Conservation (phyloP, 2,888 invertebrate genomes). For the Lumbricus terrestris region DNA sequence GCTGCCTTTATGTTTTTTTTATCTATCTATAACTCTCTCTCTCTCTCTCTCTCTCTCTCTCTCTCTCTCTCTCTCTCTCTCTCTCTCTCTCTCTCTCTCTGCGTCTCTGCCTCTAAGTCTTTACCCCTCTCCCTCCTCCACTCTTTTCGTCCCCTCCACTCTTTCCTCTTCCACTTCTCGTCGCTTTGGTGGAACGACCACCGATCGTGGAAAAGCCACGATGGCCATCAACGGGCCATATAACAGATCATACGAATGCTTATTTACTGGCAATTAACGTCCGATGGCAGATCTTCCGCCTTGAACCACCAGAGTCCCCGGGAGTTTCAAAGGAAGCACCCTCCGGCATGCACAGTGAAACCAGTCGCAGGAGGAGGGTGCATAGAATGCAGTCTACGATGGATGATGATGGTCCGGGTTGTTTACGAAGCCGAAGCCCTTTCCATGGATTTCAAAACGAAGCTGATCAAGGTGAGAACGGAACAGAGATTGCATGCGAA, state of each 20-base stretch:
- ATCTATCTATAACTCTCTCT: too few relatives aligned
- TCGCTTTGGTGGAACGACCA: background rate
- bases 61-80: too few relatives aligned
- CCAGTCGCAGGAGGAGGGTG: background rate
- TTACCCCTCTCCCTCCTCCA: too few relatives aligned
- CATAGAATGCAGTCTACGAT: background rate
- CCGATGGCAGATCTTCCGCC: background rate
- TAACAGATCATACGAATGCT: too few relatives aligned
- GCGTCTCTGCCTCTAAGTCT: too few relatives aligned
- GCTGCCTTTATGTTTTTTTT: too few relatives aligned
- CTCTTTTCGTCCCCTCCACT: background rate
- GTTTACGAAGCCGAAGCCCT: conserved; percentile 3
- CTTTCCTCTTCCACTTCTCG: background rate
- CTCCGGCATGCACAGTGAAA: background rate
- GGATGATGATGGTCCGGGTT: too few relatives aligned
- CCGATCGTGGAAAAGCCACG: background rate
- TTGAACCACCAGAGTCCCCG: background rate
- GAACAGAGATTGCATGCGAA: background rate
- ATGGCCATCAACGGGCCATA: background rate
- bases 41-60: too few relatives aligned
- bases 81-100: too few relatives aligned
- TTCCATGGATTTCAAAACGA: background rate
- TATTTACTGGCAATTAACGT: background rate
- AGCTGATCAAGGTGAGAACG: background rate
- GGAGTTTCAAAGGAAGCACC: background rate